Base-by-base conservation (phyloP, 1,140 invertebrate genomes). In the Drosophila sp. region DNA sequence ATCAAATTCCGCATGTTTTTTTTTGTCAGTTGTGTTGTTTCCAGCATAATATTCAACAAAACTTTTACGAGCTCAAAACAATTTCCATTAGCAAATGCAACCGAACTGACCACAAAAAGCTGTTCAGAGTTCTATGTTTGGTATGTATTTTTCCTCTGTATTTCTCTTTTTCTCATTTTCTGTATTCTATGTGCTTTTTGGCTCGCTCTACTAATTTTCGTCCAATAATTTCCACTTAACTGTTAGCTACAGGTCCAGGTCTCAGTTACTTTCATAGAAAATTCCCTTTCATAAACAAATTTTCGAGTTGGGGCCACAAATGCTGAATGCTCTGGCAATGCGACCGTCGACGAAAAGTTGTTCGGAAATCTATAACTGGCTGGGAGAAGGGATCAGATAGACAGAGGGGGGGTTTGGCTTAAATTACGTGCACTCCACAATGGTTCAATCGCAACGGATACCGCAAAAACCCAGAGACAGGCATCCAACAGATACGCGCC, bases 31-130 rank as follows among this genome's bases (percentile, higher is more conserved):
- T 54, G 29, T 9, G 13, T 54, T n/a, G 36, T n/a, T 13, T 13
- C 3, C 41, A 45, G 9, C 34, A 57, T 25, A 62, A 46, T 51
- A 27, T 38, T 32, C 8, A 21, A 43, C 48, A 41, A 65, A 71
- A 71, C 16, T 71, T 57, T 64, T 21, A 9, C 32, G 4, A 38
- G n/a, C 34, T 72, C 14, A 18, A 13, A 83, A 45, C 66, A 54
- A 64, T 83, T 83, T 86, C 64, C 81, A 84, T 84, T 84, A 84
- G 81, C 81, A 86, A 86, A 86, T 78, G 77, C 78, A 84, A 71
- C 81, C 62, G 43, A 56, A 50, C 13, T 50, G 61, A 64, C 62
- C 51, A 80, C 80, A 84, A 80, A 84, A 86, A 66, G 45, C 61
- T 65, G 67, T 56, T 58, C 59, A 59, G 29, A 65, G 41, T 34